Evolutionary conservation across 2,888 invertebrate genomes (phyloP), one percentile per base, ranked within the genome.

Genomic region (Apantesis nais): DNA sequence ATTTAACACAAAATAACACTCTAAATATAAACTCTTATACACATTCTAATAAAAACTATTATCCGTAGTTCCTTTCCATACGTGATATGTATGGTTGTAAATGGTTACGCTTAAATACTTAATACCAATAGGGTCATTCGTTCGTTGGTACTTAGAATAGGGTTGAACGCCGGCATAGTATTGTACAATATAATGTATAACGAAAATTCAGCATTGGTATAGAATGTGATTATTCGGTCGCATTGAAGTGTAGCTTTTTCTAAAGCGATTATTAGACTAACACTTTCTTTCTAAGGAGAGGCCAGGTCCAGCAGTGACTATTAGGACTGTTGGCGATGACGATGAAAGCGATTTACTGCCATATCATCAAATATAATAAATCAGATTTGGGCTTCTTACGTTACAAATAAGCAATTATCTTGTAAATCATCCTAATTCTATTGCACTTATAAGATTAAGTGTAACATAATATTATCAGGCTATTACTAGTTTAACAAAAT

Each of bases 41-140:
- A 48, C 5, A 8, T 16, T 8, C 34, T 4, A 11, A 39, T 11
- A 39, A 39, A 39, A 52, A 52, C n/a, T 9, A n/a, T n/a, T 52
- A 12, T n/a, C 9, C n/a, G 52, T 52, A 9, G 9, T 52, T 11
- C n/a, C 22, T 22, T 52, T 52, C 3, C 1, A n/a, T n/a, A n/a
- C 9, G 52, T n/a, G 52, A 52, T n/a, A 52, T 52, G n/a, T 52
- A 11, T 9, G 52, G 52, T 22, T 48, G 22, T n/a, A 52, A 52
- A 11, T 52, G 52, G 52, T 52, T 52, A 52, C n/a, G 52, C 52
- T n/a, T 52, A 52, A 52, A 52, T 52, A n/a, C 52, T 52, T 52
- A 52, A n/a, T 52, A n/a, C 52, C 9, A 9, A 52, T 52, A n/a
- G 52, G 22, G 0, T 52, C 22, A 52, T n/a, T 52, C n/a, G 52